Conservation (phyloP, 2,888 invertebrate species). For the Xylophagus ater region DNA sequence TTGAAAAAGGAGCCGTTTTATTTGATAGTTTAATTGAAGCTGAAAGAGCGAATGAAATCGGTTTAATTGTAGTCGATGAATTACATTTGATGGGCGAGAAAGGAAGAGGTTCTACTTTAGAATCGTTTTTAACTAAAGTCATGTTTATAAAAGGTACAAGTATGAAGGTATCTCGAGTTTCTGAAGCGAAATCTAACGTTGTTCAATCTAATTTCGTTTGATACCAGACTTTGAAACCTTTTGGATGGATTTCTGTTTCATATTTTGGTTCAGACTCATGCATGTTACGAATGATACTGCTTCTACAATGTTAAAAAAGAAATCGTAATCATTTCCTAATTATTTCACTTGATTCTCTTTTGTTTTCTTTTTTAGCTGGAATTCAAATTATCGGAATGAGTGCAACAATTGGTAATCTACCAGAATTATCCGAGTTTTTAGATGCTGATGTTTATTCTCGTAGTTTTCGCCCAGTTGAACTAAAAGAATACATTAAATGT, state of each 20-base stretch:
- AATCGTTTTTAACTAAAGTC: constrained; percentile 71
- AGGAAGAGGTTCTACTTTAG: constrained; percentile 74
- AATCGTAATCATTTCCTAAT: too few species aligned
- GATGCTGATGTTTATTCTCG: constrained; percentile 69
- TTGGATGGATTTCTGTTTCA: too few species aligned
- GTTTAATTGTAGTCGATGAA: constrained; percentile 80
- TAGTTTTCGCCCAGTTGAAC: constrained; percentile 80
- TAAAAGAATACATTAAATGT: constrained; percentile 74
- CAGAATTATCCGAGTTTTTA: constrained; percentile 69
- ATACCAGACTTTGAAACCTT: too few species aligned
- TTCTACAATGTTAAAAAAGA: too few species aligned
- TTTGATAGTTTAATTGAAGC: constrained; percentile 75
- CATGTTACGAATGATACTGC: too few species aligned
- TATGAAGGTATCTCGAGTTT: neutral
- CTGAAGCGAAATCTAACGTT: too few species aligned
- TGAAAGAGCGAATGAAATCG: constrained; percentile 61
- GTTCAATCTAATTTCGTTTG: too few species aligned
- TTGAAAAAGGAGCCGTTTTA: constrained; percentile 84
- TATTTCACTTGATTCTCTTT: constrained; percentile 10
- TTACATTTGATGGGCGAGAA: constrained; percentile 84
- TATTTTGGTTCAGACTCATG: too few species aligned
- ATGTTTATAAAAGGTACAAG: constrained; percentile 53
- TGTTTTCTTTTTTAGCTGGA: constrained; percentile 37
- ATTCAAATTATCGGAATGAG: constrained; percentile 94
- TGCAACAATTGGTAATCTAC: constrained; percentile 88